These are phyloP conservation scores for Aramus guarauna DNA, from an alignment of 2,113 vertebrate species.

Conservation along the genomic window DNA sequence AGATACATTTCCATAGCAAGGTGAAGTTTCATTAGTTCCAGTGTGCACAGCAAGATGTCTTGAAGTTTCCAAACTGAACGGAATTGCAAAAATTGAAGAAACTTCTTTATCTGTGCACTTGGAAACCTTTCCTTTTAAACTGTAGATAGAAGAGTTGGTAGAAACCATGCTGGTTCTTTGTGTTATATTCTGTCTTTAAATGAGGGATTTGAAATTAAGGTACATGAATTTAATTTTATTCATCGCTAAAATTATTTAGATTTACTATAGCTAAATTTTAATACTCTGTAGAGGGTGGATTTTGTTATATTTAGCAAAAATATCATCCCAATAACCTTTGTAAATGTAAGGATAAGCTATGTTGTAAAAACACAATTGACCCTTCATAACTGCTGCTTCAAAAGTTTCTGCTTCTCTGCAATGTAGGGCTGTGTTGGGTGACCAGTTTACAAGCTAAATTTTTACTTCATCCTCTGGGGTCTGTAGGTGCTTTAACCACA, in stretches of 20 bases:
- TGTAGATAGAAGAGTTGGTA: background rate
- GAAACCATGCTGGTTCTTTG: accelerated
- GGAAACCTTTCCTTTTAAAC: background rate
- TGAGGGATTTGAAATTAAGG: background rate
- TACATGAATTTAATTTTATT: background rate
- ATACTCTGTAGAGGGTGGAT: background rate
- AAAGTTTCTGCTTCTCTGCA: background rate
- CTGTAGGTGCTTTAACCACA: background rate
- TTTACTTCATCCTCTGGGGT: background rate
- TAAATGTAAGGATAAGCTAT: background rate
- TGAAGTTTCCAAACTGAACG: background rate
- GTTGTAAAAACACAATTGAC: background rate
- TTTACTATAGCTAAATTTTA: background rate
- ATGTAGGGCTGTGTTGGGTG: background rate
- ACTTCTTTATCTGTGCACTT: background rate
- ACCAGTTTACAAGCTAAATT: background rate
- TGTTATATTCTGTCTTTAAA: background rate
- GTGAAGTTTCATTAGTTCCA: background rate
- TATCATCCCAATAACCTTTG: background rate
- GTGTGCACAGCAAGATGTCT: background rate
- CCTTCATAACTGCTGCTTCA: background rate
- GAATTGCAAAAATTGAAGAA: background rate
- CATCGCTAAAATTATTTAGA: background rate
- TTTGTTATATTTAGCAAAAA: background rate
- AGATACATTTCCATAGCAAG: background rate